A percentile compares a stretch with the other conserved stretches of the same genome.
phyloP scores from a whole-genome alignment of 2,113 vertebrate genomes.

The Microtus montanus region DNA sequence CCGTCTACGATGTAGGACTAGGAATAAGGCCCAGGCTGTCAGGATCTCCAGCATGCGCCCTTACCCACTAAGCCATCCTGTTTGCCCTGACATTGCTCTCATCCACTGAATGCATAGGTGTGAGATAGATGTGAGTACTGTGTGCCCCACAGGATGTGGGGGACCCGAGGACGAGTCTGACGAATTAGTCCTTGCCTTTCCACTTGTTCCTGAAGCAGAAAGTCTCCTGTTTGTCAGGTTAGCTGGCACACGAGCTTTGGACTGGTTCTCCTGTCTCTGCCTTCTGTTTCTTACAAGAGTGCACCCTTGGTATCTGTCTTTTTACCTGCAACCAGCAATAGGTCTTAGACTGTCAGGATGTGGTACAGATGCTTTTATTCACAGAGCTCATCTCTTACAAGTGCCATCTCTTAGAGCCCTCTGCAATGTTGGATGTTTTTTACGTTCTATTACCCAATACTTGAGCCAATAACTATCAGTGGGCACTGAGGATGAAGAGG shows the following conservation, averaged over 20 bases:
- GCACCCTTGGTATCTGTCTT: background rate
- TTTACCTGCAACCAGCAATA: background rate
- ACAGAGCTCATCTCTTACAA: background rate
- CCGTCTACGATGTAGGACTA: too few species aligned
- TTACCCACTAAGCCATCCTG: too few species aligned
- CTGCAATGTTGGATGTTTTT: background rate
- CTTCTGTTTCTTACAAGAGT: background rate
- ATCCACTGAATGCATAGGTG: too few species aligned
- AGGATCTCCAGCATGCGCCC: background rate
- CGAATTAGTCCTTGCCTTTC: background rate
- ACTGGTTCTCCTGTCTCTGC: background rate
- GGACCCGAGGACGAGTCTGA: background rate
- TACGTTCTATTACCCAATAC: background rate
- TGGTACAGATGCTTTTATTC: background rate
- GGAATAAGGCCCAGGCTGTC: background rate
- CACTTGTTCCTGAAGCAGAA: background rate
- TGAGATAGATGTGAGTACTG: too few species aligned
- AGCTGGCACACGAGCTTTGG: background rate
- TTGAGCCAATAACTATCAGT: background rate
- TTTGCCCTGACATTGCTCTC: background rate
- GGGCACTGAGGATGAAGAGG: background rate
- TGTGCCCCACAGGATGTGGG: background rate
- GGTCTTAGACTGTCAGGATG: background rate
- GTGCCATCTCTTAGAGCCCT: background rate
- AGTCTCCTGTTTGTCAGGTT: background rate